Evolutionary conservation across 2,797 vertebrate genomes (phyloP).

Genomic region (Numenius phaeopus): DNA sequence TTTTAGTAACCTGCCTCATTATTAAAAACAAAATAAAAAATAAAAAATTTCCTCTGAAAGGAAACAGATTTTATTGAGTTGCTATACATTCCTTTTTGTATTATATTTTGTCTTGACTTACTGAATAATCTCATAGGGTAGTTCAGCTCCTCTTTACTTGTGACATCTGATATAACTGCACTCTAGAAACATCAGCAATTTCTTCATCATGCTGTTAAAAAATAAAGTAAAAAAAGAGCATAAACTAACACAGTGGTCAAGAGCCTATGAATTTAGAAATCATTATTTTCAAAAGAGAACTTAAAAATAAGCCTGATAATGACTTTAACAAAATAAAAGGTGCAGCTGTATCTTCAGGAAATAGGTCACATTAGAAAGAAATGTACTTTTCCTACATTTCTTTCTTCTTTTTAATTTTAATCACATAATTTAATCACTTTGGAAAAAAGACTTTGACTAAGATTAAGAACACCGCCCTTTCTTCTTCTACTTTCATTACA

Average conservation of each 20-base stretch:
- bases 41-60: background rate
- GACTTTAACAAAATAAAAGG: background rate
- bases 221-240: background rate
- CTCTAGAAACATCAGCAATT: background rate
- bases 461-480: background rate
- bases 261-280: background rate
- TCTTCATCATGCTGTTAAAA: background rate
- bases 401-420: conserved; percentile 1
- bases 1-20: background rate
- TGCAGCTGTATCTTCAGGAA: background rate
- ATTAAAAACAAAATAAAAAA: background rate
- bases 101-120: background rate
- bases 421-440: background rate
- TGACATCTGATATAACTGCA: background rate
- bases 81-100: background rate
- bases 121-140: background rate
- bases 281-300: background rate
- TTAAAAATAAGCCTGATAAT: background rate
- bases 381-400: background rate
- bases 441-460: background rate
- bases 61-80: background rate
- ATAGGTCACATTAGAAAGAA: background rate
- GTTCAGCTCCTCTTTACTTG: background rate
- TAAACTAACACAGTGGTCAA: background rate
- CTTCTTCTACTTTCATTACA: conserved; percentile 1